phyloP scores from a whole-genome alignment of 2,797 vertebrate genomes.

The Bradypodion ventrale region DNA sequence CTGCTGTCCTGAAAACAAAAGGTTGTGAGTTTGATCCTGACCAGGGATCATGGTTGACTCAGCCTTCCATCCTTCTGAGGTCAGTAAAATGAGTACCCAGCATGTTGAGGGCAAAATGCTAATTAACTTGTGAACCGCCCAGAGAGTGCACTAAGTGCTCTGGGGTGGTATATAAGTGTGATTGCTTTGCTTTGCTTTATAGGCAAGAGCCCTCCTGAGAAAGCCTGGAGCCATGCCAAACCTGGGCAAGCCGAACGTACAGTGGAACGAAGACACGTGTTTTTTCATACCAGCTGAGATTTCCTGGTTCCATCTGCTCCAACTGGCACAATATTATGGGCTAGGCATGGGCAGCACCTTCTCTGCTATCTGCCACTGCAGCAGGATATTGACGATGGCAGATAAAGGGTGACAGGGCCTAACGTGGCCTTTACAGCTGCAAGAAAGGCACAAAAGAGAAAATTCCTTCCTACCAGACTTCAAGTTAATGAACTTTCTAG shows the following conservation, averaged over 20 bases:
- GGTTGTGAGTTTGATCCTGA: no score
- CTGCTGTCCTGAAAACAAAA: no score
- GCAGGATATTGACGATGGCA: conserved; percentile 32
- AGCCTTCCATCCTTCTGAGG: no score
- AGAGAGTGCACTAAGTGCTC: no score
- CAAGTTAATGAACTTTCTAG: neutral
- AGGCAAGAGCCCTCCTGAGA: no score
- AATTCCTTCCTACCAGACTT: neutral
- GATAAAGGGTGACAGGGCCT: neutral
- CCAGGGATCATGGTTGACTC: no score
- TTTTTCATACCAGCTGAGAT: neutral
- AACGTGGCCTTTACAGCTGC: neutral
- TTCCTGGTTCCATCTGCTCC: conserved; percentile 5
- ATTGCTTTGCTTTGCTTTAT: no score
- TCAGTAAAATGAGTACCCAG: no score
- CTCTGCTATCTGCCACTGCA: neutral
- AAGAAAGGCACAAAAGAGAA: neutral
- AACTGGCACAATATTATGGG: neutral
- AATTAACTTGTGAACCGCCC: no score
- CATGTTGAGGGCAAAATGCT: no score
- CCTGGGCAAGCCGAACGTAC: neutral
- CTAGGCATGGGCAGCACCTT: neutral
- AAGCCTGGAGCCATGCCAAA: neutral
- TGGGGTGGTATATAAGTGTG: no score
- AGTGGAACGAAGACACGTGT: neutral